A percentile compares a stretch with the other conserved stretches of the same genome.
These are phyloP conservation scores for Collichthys lucidus DNA, from an alignment of 2,113 vertebrate genomes.

Conservation along the genomic window DNA sequence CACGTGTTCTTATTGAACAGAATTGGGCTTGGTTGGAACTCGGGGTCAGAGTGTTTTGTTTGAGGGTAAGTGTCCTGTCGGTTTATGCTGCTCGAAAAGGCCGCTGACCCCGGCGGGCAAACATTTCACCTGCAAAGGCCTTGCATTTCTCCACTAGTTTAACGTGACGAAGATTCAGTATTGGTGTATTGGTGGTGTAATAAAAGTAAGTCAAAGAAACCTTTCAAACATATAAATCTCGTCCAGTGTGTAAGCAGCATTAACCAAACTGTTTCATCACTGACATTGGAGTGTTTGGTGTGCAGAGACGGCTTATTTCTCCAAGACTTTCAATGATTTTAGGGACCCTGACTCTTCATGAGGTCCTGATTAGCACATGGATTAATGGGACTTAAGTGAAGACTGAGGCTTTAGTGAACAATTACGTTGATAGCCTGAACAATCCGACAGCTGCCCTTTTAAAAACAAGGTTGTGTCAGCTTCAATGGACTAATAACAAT, in stretches of 20 bases:
- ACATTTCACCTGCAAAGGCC: slow-evolving; percentile 19
- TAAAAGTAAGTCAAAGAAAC: background rate
- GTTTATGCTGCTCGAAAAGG: slow-evolving; percentile 58
- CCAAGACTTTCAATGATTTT: background rate
- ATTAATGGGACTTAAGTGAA: slow-evolving; percentile 9
- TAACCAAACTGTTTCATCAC: background rate
- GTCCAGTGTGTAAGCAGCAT: too few species aligned
- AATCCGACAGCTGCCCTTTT: slow-evolving; percentile 2
- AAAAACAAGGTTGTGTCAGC: background rate
- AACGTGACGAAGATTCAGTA: background rate
- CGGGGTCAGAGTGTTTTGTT: slow-evolving; percentile 60
- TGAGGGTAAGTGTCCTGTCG: slow-evolving; percentile 79
- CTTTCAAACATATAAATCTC: background rate
- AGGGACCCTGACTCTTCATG: slow-evolving; percentile 3
- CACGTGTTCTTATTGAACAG: slow-evolving; percentile 53
- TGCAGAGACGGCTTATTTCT: background rate
- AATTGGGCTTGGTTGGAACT: slow-evolving; percentile 39
- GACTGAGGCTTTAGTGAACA: background rate
- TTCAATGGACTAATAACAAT: background rate
- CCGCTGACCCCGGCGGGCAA: slow-evolving; percentile 55
- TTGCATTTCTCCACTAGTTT: background rate
- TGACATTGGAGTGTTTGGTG: background rate
- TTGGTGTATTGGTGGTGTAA: too few species aligned
- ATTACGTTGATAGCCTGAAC: background rate
- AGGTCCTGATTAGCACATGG: slow-evolving; percentile 11